phyloP scores from a whole-genome alignment of 2,113 vertebrate genomes.

The Nicator chloris region DNA sequence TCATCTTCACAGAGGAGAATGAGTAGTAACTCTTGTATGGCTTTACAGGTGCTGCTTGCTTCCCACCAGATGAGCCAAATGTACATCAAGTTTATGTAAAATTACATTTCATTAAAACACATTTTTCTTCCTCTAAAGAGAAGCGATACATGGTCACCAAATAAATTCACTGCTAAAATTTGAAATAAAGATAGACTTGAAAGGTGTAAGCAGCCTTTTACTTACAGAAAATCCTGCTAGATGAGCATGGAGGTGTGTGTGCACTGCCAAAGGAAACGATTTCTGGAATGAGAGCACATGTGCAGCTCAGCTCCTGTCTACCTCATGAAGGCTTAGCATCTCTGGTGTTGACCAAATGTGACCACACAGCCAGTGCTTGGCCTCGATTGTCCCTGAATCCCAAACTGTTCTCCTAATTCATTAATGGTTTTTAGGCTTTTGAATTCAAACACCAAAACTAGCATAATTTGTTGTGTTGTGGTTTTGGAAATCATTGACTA shows the following conservation, averaged over 20 bases:
- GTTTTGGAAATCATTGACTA: neutral
- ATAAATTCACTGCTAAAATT: neutral
- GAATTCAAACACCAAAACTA: neutral
- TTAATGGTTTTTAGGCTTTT: neutral
- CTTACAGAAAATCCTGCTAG: neutral
- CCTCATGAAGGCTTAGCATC: neutral
- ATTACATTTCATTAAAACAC: neutral
- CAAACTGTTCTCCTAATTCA: neutral
- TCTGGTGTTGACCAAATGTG: neutral
- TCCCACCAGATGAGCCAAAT: neutral
- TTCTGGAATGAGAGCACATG: fast-evolving
- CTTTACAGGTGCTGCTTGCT: neutral
- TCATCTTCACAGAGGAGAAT: neutral
- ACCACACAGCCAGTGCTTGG: fast-evolving
- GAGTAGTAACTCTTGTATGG: neutral
- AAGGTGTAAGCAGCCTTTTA: neutral
- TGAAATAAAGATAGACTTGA: neutral
- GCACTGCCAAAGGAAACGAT: neutral
- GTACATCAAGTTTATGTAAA: neutral
- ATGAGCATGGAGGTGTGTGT: no score
- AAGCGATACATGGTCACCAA: neutral
- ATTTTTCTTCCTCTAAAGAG: neutral
- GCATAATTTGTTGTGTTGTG: fast-evolving
- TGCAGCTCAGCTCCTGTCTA: neutral
- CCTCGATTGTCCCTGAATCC: neutral